Evolutionary conservation across 1,140 invertebrate species (phyloP), one percentile per base, ranked within the genome.

Genomic region (Apocrypta bakeri): DNA sequence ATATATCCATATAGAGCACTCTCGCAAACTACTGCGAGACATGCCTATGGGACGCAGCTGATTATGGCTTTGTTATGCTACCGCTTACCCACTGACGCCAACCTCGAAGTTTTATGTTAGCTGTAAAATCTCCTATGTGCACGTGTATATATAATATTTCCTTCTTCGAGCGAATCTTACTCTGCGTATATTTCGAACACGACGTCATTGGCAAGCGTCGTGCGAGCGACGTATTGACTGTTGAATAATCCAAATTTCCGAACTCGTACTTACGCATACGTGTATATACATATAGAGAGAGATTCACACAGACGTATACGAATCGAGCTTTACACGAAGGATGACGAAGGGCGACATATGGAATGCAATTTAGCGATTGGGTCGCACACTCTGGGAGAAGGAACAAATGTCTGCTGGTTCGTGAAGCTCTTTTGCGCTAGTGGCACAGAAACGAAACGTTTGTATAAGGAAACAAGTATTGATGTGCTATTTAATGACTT

Each of bases 321-420:
- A n/a, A n/a, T n/a, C n/a, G n/a, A n/a, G n/a, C n/a, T n/a, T n/a
- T n/a, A n/a, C n/a, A 3, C 7, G 64, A 68, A 14, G 21, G 24
- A 33, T 31, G 42, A 33, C 48, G 48, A 61, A 56, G 12, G n/a
- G 33, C 24, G 75, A 66, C 33, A 37, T 56, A 37, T 66, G 61
- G 75, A 77, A 77, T 77, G 75, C 75, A 63, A 76, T 84, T 79
- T 83, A 64, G 82, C 83, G 68, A 84, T 40, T 27, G 42, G 25
- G 11, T 79, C 40, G 76, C 61, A 69, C n/a, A 77, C 66, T 25
- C 61, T 7, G 17, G 1, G 69, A 71, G 0, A 25, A 29, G 27
- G 29, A 27, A 11, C 64, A n/a, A 33, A 37, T 31, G 31, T 3
- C 12, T 21, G 33, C 31, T 1, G 21, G 69, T 25, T 68, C 27